Evolutionary conservation across 2,888 invertebrate species (phyloP), one percentile per base, ranked within the genome.

Genomic region (Pseudanteris insignis): DNA sequence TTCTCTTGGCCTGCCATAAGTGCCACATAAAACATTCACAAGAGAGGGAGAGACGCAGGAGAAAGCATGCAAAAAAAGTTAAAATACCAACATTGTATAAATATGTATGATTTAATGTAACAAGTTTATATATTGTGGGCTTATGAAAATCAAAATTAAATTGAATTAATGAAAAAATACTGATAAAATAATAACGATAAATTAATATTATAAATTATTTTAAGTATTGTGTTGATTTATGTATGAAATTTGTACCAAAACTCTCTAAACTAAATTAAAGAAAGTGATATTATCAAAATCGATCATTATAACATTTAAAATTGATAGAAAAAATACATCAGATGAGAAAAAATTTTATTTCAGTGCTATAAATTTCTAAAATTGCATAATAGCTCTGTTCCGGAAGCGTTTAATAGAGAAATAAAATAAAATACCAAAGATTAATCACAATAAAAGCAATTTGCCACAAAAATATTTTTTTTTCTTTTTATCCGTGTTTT

Each of bases 11-110:
- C 87, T 87, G 84, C 84, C 85, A 84, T 84, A 83, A 84, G 84
- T 86, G 86, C 87, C 87, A 88, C 84, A 85, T 81, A 85, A 86
- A 84, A 87, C 86, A 87, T 87, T 86, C 85, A 87, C 86, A 84
- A 86, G 84, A 85, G 83, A 85, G 82, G 86, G 83, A 84, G 83
- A 83, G 83, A 85, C 83, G 85, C 85, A 85, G 84, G 84, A 83
- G 83, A 85, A 84, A 84, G 87, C 87, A 84, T 84, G 84, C 84
- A 83, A 84, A 84, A 53, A 81, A 83, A 82, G 81, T 81, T 80
- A 73, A 81, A 72, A 81, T 73, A 76, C 73, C 73, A 77, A 74
- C 74, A 68, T 76, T 68, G 70, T 76, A 73, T 76, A 70, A 74
- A 71, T 76, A 68, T 68, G 58, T 65, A 64, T 55, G 50, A 53